Base-by-base conservation (phyloP, 1,140 invertebrate genomes). In the Archivesica marissinica region DNA sequence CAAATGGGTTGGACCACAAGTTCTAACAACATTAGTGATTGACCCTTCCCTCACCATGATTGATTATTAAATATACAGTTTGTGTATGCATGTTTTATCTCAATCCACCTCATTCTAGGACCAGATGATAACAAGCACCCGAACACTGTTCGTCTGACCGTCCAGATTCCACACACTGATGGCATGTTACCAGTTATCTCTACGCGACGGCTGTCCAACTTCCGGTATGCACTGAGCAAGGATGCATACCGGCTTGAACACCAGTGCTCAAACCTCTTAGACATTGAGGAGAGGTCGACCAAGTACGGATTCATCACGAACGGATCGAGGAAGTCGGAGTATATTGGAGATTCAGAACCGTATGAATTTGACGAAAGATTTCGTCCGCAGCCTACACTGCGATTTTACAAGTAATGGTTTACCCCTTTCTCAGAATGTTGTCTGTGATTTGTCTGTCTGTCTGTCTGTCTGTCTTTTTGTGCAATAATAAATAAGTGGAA, bases 111-210 rank as follows among this genome's bases (percentile, higher is more conserved):
- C n/a, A n/a, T n/a, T 64, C 1, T 64, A 85, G 94, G 93, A 38
- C 68, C 91, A 30, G 89, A 89, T 83, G 92, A 93, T 84, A 87
- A 81, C 2, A 78, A 87, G 0, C 87, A 93, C 64, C 90, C 93
- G 3, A 94, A 94, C 86, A 90, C 90, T 28, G 89, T 94, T 7
- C 86, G 89, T 25, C 70, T 94, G 25, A 89, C 91, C 1, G 89
- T 94, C 1, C 89, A 86, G 1, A 90, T 94, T 44, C 94, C 94
- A 13, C 94, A 94, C 82, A 88, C 89, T 68, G 94, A 94, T 88
- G 94, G 94, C 7, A 90, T 94, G 91, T 77, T 94, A 9, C 94
- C 94, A 2, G 86, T 92, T 15, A 86, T 94, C 17, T 94, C 94
- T 1, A 94, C 94, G 0, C 74, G 88, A 1, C 76, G 87, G 20